Base-by-base conservation (phyloP, 2,113 vertebrate species). In the Solea solea region DNA sequence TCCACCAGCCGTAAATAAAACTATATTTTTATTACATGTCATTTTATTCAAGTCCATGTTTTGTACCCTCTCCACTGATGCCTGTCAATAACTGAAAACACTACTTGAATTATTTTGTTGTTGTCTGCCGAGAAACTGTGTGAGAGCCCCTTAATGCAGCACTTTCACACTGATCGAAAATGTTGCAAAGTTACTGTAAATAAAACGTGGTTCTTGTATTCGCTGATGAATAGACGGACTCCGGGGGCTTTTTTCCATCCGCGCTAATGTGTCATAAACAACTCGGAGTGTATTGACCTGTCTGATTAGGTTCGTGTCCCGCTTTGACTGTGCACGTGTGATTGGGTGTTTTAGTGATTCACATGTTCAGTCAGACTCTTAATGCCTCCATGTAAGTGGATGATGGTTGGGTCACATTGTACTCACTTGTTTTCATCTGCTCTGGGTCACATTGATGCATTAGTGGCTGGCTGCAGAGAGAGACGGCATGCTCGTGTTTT, bases 391-490 rank as follows among this genome's bases (percentile, higher is more conserved):
- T 53, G 41, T 58, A 16, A 71, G 66, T 50, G 45, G 53, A 49
- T 68, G 60, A 60, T 73, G 74, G 46, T 27, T 34, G 49, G 21
- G 70, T 48, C 49, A 69, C 74, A 49, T 7, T 83, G 67, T 78
- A 52, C 64, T 60, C 16, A 0, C 27, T 7, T 64, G 16, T 59
- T 51, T 74, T 27, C 14, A 2, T 65, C 28, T 58, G 62, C 49
- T 61, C 58, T 55, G 21, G n/a, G 63, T 63, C 76, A 41, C 34
- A 68, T 78, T 51, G n/a, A 42, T 76, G 52, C 65, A 80, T 56
- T 58, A 67, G 64, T 52, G 69, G 44, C 46, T 64, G 50, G 64
- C 60, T 41, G 57, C 51, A 40, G 34, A 54, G 50, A 54, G 50
- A 60, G 15, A 69, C 71, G 74, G 65, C 44, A 44, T 9, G 34